Evolutionary conservation across 92 coral and sea anemone species (phyloP), one percentile per base, ranked within the genome.

Genomic region (Anthopleura xanthogrammica): DNA sequence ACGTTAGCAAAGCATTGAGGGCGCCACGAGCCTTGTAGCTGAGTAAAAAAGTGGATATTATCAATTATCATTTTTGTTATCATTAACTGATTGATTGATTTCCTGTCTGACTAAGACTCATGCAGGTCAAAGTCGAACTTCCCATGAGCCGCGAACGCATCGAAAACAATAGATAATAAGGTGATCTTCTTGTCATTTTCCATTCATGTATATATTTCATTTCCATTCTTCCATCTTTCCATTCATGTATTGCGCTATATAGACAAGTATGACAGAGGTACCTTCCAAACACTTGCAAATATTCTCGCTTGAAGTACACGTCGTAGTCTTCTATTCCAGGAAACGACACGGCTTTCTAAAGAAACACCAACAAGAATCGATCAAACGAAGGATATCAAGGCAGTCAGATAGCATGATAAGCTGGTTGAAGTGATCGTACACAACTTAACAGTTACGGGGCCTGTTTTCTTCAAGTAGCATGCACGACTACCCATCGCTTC

Each of bases 1-100:
- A 66, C 76, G 87, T 85, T 54, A 90, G 79, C 85, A 94, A 83
- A 43, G 94, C 95, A 68, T 92, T 90, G 46, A 93, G 78, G 36
- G 89, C 92, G 3, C 98, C 98, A 24, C 98, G 85, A 39, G 89
- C 95, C 48, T 92, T 90, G 43, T 88, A 94, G 62, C 96, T 92
- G 83, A 17, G 57, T n/a, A n/a, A 48, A n/a, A 62, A 42, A 83
- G 0, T 1, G 64, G 6, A 62, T 62, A 64, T 41, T 64, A 65
- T 40, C 41, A 24, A 55, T 24, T 42, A n/a, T 24, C 17, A 20
- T 50, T 12, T 75, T 7, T 46, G 9, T 46, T 46, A 17, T 11
- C 72, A 79, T 60, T 56, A 68, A 56, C 0, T 14, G 0, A 58
- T 20, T 56, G 40, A 24, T 65, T 41, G 16, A 0, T 17, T 39